phyloP scores from a whole-genome alignment of 2,888 invertebrate genomes.

The Sipha maydis region DNA sequence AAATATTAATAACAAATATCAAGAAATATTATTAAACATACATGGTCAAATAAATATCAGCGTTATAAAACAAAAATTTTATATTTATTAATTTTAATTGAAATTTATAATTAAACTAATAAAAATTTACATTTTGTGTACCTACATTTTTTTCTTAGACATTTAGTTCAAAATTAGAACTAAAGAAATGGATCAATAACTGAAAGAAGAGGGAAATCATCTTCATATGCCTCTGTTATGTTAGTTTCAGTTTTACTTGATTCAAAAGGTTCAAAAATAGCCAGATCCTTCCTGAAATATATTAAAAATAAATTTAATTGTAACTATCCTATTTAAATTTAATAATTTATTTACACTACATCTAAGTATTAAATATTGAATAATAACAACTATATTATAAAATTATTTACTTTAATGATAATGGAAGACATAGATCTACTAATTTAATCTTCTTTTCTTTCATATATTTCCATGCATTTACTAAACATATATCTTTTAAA shows the following conservation, averaged over 20 bases:
- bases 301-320: background rate
- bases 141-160: background rate
- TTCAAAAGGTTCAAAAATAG: conserved; percentile 15
- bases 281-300: conserved; percentile 24
- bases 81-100: too few species aligned
- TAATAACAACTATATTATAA: background rate
- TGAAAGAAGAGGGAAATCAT: conserved; percentile 23
- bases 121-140: too few species aligned
- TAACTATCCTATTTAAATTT: background rate
- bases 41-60: background rate
- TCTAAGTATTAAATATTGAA: background rate
- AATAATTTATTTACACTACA: background rate
- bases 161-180: background rate
- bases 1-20: background rate
- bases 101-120: too few species aligned
- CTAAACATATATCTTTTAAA: conserved; percentile 48
- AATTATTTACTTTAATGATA: conserved; percentile 44
- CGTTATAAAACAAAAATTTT: background rate
- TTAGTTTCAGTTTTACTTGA: background rate
- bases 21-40: background rate
- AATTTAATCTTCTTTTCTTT: background rate
- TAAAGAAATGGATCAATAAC: background rate
- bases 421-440: background rate
- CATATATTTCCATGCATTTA: background rate
- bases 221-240: background rate